Evolutionary conservation across 2,797 vertebrate species (phyloP), one percentile per base, ranked within the genome.

Genomic region (Myripristis murdjan): DNA sequence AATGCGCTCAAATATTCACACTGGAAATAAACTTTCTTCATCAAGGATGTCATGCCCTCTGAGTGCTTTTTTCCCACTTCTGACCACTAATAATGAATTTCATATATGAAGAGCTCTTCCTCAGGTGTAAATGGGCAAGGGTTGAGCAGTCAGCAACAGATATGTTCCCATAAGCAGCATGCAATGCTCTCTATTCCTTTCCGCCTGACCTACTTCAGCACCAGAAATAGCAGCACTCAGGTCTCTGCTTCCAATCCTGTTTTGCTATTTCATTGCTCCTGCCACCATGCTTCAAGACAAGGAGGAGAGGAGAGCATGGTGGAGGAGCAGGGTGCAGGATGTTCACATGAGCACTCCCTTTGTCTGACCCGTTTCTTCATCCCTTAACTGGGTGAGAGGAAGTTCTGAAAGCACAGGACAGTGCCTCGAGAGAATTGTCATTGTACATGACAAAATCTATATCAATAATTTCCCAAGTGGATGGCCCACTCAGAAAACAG

Each of bases 171-270:
- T 67, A 59, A 86, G 73, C 88, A 87, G 85, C 84, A 76, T 93
- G 92, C 88, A 88, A 73, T 89, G 82, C 90, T 93, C 87, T 75
- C 92, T 87, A 83, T 92, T 93, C 90, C 70, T 90, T 86, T 88
- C 85, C 53, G 89, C 92, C 92, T 96, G 95, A 96, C 96, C 96
- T 96, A 96, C 95, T 97, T 97, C 93, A 94, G 94, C 91, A 94
- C 95, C 95, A 96, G 95, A 96, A 96, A 97, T 97, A 97, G 94
- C 83, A 91, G 89, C 93, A 95, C 96, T 96, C 95, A 93, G 96
- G 95, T 97, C 95, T 95, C 92, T 89, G 91, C 93, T 75, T 87
- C 91, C 94, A 95, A 95, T 91, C 92, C 93, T 92, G 94, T 96
- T 96, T 94, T 94, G 85, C 94, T 92, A 95, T 95, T 96, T 96